phyloP scores from a whole-genome alignment of 2,797 vertebrate species.

The Anniella stebbinsi region DNA sequence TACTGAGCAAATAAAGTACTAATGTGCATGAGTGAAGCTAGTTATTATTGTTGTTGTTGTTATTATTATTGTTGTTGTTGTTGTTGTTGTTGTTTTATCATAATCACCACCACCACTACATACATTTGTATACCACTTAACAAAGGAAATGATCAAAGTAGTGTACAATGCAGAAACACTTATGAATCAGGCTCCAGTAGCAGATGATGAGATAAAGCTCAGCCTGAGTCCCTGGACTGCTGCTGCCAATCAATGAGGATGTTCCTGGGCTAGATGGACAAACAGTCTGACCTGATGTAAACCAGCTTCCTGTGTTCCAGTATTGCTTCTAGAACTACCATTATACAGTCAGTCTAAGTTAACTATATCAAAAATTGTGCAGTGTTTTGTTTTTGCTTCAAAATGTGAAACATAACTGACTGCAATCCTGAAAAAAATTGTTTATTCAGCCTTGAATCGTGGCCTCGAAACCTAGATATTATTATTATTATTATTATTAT shows the following conservation, averaged over 20 bases:
- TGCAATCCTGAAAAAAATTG: constrained; percentile 1
- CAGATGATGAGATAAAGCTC: neutral
- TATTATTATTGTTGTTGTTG: no score
- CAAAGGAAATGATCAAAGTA: no score
- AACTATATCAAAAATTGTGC: neutral
- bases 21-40: no score
- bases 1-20: no score
- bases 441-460: constrained; percentile 40
- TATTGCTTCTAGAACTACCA: neutral
- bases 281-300: neutral
- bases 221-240: neutral
- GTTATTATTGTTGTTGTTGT: no score
- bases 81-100: no score
- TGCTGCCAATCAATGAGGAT: neutral
- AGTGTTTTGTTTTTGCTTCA: neutral
- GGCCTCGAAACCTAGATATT: constrained; percentile 10
- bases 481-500: no score
- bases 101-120: no score
- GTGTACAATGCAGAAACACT: no score
- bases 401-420: neutral
- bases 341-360: neutral
- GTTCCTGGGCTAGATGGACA: no score
- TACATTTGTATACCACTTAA: no score
- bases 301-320: neutral
- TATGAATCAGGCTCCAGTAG: neutral